Base-by-base conservation (phyloP, 2,888 invertebrate genomes). In the Agrotis segetum region DNA sequence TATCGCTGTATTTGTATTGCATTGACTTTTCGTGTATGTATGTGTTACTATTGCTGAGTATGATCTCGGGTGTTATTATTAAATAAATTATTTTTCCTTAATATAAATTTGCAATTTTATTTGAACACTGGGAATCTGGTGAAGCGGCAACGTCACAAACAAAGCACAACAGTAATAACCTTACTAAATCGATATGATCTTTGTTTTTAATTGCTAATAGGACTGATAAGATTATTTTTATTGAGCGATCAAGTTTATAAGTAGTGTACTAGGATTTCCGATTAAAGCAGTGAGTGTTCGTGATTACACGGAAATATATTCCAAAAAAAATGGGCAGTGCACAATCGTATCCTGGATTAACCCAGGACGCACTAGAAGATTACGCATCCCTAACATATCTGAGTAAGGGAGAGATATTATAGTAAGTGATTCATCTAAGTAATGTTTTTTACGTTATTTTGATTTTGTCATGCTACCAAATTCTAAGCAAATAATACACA, bases 361-460 rank as follows among this genome's bases (percentile, higher is more conserved):
- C 97, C 1, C 93, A 96, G 86, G 97, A 97, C 80, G 83, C 96
- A 62, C 84, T 97, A 55, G 97, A 97, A 74, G 97, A 97, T 63
- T 97, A 97, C 82, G 91, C 94, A 0, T 91, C 96, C 53, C 89
- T 97, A 66, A 97, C 97, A 0, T 97, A 97, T 92, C 90, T 97
- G 69, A 96, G 91, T 68, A 97, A 96, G 90, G 95, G 95, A 47
- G 97, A 97, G 93, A 97, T 97, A 89, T 85, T 97, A 63, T 92
- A 97, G 97, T 97, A 92, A 97, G 97, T 96, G 29, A 21, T n/a
- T 46, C 13, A 11, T 56, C 24, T 40, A 2, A 11, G n/a, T 40
- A 13, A 50, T 60, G 1, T 14, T 16, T 14, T 3, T 14, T 7
- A 13, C 9, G 4, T 5, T 1, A 13, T 21, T 13, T 5, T 14